Percentiles rank a stretch among this genome's conserved stretches.
phyloP scores from a whole-genome alignment of 2,797 vertebrate species.

The Crocodylus rhombifer region DNA sequence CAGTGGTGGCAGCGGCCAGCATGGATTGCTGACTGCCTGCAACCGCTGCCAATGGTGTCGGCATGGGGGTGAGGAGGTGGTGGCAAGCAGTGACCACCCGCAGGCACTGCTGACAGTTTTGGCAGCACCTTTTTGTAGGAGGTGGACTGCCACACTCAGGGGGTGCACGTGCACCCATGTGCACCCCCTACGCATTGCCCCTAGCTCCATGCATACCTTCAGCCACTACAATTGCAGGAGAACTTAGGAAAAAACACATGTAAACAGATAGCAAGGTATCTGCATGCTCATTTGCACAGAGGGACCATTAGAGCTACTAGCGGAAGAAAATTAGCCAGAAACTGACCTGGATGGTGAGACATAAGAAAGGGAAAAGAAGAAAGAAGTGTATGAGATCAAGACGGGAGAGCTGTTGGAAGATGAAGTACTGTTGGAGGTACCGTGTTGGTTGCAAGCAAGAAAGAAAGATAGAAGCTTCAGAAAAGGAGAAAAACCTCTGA shows the following conservation, averaged over 20 bases:
- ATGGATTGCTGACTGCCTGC: no score
- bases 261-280: not conserved
- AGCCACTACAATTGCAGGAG: not conserved
- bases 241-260: not conserved
- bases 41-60: no score
- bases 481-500: not conserved
- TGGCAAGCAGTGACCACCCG: no score
- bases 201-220: no score
- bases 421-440: not conserved
- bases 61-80: no score
- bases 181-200: no score
- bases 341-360: not conserved
- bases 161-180: no score
- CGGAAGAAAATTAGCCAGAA: conserved; percentile 9
- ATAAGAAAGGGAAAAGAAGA: not conserved
- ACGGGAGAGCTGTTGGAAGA: not conserved
- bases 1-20: no score
- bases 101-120: no score
- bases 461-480: conserved; percentile 7
- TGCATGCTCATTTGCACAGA: not conserved
- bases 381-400: conserved; percentile 25
- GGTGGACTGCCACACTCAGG: no score
- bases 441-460: not conserved
- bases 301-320: not conserved
- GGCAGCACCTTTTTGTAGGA: no score